Conservation (phyloP, 2,888 invertebrate species). For the Perizoma affinitatum region DNA sequence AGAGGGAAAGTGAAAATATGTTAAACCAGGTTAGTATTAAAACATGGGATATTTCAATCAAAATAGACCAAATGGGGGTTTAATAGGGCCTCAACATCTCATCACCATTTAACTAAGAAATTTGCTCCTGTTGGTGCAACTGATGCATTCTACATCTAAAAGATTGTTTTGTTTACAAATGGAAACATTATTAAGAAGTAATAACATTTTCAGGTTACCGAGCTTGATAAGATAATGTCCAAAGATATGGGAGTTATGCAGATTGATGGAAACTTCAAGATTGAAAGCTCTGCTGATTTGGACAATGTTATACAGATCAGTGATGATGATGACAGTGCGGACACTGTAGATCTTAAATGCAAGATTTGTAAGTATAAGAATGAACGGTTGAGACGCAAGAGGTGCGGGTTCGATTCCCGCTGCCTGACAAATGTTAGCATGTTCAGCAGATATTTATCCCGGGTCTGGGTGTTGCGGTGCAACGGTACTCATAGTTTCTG, state of each 20-base stretch:
- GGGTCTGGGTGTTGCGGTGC: no score
- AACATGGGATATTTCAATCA: no score
- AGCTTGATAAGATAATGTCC: slow-evolving; percentile 82
- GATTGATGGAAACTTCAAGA: slow-evolving; percentile 86
- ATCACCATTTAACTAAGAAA: no score
- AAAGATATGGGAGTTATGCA: slow-evolving; percentile 85
- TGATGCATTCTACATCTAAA: no score
- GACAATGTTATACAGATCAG: slow-evolving; percentile 79
- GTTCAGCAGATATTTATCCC: no score
- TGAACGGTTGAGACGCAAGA: neutral
- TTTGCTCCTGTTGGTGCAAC: no score
- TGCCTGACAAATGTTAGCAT: no score
- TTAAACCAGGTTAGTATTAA: slow-evolving; percentile 81
- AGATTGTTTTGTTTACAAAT: no score
- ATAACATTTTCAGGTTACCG: slow-evolving; percentile 76
- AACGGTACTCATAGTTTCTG: no score
- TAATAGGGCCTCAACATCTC: no score
- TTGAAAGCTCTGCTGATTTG: slow-evolving; percentile 54
- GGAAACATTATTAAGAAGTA: neutral
- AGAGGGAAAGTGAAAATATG: slow-evolving; percentile 76
- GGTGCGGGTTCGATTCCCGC: no score
- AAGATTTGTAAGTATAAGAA: slow-evolving; percentile 71
- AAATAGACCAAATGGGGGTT: no score
- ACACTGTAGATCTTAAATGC: slow-evolving; percentile 60
- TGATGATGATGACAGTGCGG: slow-evolving; percentile 72